Percentiles rank a stretch among this genome's conserved stretches.
Evolutionary conservation across 1,140 invertebrate species (phyloP).

Genomic region (Limonius californicus): DNA sequence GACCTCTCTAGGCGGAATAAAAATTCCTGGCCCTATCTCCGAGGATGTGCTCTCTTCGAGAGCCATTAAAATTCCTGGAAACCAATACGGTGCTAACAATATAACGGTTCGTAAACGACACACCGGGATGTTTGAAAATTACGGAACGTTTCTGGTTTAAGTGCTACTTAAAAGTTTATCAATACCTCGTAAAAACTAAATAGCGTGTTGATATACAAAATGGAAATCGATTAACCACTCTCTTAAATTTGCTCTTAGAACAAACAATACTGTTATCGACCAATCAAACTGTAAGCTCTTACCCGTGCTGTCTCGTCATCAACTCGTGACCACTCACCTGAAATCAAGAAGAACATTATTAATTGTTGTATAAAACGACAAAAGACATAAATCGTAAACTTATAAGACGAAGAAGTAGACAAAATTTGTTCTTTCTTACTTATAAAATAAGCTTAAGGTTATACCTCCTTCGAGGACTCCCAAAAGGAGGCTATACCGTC

Average conservation of each 20-base stretch:
- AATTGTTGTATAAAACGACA: no score
- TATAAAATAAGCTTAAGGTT: no score
- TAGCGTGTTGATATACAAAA: background rate
- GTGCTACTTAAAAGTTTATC: background rate
- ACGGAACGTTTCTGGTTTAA: constrained; percentile 1
- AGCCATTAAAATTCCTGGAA: background rate
- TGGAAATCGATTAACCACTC: background rate
- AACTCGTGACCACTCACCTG: background rate
- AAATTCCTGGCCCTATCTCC: no score
- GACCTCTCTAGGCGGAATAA: no score
- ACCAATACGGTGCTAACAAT: background rate
- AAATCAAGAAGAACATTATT: no score
- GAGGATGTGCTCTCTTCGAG: background rate
- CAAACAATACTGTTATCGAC: background rate
- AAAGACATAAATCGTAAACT: no score
- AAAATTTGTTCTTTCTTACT: no score
- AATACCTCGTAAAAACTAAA: background rate
- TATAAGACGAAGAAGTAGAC: no score
- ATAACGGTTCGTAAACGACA: background rate
- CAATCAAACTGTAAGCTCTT: background rate
- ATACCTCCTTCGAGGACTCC: no score
- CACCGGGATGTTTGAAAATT: background rate
- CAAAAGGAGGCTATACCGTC: no score
- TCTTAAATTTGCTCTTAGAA: background rate
- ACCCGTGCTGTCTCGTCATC: no score